Percentiles rank a stretch among this genome's conserved stretches.
phyloP scores from a whole-genome alignment of 2,888 invertebrate species.

The Cryptops parisi region DNA sequence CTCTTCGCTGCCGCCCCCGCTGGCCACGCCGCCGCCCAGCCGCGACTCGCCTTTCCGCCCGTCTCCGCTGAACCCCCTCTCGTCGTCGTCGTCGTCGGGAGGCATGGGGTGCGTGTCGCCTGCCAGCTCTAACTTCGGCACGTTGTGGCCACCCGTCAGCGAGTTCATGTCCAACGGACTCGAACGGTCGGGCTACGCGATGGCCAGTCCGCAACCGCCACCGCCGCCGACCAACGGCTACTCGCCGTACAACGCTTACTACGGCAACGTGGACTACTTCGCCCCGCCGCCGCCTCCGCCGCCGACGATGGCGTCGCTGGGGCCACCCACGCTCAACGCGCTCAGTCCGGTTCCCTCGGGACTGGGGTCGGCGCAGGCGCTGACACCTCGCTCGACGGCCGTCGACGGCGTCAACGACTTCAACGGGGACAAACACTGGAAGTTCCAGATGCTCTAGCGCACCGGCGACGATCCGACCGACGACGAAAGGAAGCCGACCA shows the following conservation, averaged over 20 bases:
- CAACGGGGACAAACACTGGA: not conserved
- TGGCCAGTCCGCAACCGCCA: conserved; percentile 7
- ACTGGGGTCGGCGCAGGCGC: conserved; percentile 18
- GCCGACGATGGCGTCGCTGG: conserved; percentile 5
- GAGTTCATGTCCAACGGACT: conserved; percentile 11
- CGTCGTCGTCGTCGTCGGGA: not conserved
- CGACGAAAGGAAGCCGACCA: too few relatives aligned
- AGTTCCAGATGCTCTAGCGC: not conserved
- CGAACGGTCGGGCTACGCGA: conserved; percentile 7
- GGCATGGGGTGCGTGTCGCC: not conserved
- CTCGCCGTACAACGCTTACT: conserved; percentile 25
- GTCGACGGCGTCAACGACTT: not conserved
- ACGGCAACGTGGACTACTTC: conserved; percentile 30
- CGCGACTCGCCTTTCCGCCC: conserved; percentile 28
- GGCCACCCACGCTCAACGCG: too few relatives aligned
- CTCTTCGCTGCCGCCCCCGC: conserved; percentile 24
- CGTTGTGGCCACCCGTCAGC: conserved; percentile 9
- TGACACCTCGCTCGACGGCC: conserved; percentile 18
- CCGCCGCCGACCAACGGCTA: conserved; percentile 25
- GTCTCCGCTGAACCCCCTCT: conserved; percentile 21
- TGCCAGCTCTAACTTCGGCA: conserved; percentile 2
- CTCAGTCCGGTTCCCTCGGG: too few relatives aligned
- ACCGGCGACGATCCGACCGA: too few relatives aligned
- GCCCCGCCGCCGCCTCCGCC: conserved; percentile 28
- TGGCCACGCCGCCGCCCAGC: conserved; percentile 15